phyloP scores from a whole-genome alignment of 1,140 invertebrate genomes.

The Belonocnema kinseyi region DNA sequence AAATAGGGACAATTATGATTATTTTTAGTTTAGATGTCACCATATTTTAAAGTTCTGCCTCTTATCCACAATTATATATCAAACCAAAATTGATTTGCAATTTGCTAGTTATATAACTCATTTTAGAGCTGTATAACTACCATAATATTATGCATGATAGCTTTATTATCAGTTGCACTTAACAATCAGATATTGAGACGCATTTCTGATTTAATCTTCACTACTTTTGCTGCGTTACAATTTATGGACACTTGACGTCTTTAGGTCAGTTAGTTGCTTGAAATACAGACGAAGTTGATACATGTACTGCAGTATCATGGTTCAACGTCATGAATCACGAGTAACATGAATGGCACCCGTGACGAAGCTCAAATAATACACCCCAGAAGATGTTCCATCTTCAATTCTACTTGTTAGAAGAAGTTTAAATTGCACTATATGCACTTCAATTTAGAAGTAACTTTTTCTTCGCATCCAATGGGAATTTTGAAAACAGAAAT shows the following conservation, averaged over 20 bases:
- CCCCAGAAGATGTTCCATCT: not conserved
- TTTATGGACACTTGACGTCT: constrained; percentile 30
- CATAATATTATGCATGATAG: constrained; percentile 16
- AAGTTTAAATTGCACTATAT: not conserved
- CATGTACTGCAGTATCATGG: not conserved
- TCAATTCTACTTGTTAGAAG: not conserved
- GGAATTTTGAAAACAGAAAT: too few species aligned
- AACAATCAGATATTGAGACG: constrained; percentile 29
- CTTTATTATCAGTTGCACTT: constrained; percentile 14
- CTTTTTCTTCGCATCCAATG: too few species aligned
- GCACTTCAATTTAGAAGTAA: not conserved
- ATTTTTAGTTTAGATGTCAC: too few species aligned
- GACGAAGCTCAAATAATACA: constrained; percentile 17
- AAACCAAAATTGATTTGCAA: not conserved
- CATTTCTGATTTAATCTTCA: constrained; percentile 20
- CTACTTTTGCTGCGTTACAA: constrained; percentile 24
- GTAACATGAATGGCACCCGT: constrained; percentile 8
- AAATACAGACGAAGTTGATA: constrained; percentile 1
- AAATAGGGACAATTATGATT: too few species aligned
- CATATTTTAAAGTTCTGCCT: too few species aligned
- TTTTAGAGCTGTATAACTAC: constrained; percentile 12
- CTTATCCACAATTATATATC: too few species aligned
- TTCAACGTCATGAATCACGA: constrained; percentile 17
- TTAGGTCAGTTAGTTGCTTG: constrained; percentile 29
- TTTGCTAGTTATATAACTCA: constrained; percentile 5